A percentile compares a stretch with the other conserved stretches of the same genome.
These are phyloP conservation scores for Bombus difficillimus DNA, from an alignment of 1,140 invertebrate genomes.

Conservation along the genomic window DNA sequence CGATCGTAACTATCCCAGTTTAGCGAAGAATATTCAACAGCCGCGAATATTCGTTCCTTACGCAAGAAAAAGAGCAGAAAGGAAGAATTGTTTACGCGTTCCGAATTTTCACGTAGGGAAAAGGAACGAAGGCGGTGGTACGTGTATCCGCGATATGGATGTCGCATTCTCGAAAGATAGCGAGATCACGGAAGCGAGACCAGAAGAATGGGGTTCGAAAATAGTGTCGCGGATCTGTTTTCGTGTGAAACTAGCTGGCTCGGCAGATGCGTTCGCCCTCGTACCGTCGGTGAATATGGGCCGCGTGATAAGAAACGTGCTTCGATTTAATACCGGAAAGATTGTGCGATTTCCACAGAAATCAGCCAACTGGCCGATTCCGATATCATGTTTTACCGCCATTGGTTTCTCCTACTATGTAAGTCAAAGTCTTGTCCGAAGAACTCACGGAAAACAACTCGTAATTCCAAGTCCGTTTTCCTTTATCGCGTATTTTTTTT, in stretches of 20 bases:
- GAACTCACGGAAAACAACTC: conserved; percentile 2
- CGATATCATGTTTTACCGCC: conserved; percentile 36
- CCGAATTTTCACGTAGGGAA: conserved; percentile 10
- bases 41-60: not conserved
- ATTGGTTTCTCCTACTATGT: not conserved
- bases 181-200: conserved; percentile 33
- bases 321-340: conserved; percentile 65
- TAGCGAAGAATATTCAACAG: not conserved
- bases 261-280: conserved; percentile 57
- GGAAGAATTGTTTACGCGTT: conserved; percentile 45
- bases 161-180: conserved; percentile 35
- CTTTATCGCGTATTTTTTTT: conserved; percentile 3
- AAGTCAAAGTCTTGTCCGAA: not conserved
- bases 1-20: not conserved
- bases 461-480: not conserved
- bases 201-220: conserved; percentile 48
- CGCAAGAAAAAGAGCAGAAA: not conserved
- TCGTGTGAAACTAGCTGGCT: conserved; percentile 64
- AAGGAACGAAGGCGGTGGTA: not conserved
- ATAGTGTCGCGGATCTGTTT: conserved; percentile 64
- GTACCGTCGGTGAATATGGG: conserved; percentile 51
- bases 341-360: conserved; percentile 58
- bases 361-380: conserved; percentile 55
- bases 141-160: conserved; percentile 27
- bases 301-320: conserved; percentile 66